phyloP scores from a whole-genome alignment of 2,113 vertebrate species.

The Irena cyanogastra region DNA sequence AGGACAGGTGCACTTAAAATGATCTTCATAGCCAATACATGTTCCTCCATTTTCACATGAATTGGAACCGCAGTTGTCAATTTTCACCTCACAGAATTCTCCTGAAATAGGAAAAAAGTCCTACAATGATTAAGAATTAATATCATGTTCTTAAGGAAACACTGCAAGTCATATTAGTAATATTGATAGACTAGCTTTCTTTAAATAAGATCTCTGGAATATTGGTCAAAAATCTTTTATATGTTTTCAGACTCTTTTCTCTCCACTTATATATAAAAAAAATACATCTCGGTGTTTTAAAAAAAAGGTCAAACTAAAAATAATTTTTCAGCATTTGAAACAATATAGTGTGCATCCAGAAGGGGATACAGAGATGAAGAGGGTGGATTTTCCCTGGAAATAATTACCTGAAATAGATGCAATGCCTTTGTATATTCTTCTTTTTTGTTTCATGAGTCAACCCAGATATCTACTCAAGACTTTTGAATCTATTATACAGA shows the following conservation, averaged over 20 bases:
- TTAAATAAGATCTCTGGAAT: neutral
- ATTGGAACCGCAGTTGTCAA: constrained; percentile 68
- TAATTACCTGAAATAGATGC: neutral
- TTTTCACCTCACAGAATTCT: constrained; percentile 70
- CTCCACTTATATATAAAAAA: neutral
- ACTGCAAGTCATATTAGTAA: rapidly evolving
- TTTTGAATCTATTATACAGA: neutral
- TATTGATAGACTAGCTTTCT: neutral
- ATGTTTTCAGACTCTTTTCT: neutral
- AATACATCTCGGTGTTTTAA: neutral
- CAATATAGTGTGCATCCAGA: neutral
- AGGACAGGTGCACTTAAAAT: constrained; percentile 76
- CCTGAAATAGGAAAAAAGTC: constrained; percentile 51
- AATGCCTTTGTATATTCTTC: neutral
- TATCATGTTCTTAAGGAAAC: neutral
- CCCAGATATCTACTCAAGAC: neutral
- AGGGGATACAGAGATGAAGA: neutral
- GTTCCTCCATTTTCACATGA: constrained; percentile 77
- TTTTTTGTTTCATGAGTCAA: neutral
- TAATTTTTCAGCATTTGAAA: neutral
- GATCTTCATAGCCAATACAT: constrained; percentile 64
- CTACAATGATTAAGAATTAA: neutral
- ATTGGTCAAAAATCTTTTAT: neutral
- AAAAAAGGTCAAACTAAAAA: neutral
- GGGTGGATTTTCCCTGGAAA: neutral